These are phyloP conservation scores for Chrysina gloriosa DNA, from an alignment of 2,888 invertebrate genomes.

Conservation along the genomic window DNA sequence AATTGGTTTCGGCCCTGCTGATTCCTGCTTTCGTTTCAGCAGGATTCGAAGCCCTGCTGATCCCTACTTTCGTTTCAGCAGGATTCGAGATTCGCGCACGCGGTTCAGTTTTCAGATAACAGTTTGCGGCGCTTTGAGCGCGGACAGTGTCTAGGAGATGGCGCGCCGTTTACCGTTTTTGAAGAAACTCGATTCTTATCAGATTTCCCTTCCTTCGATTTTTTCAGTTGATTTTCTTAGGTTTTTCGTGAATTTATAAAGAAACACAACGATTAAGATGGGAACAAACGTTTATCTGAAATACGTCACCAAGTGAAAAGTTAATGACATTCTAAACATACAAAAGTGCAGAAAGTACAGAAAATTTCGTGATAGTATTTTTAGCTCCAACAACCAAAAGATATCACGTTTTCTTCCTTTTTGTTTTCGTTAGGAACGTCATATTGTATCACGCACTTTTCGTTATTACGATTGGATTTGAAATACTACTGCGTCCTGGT, in stretches of 20 bases:
- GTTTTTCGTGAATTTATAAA: too few relatives aligned
- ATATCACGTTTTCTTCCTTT: conserved; percentile 32
- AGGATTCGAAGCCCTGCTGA: not conserved
- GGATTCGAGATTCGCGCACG: conserved; percentile 9
- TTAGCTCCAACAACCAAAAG: conserved; percentile 44
- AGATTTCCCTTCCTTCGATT: too few relatives aligned
- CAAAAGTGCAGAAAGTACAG: conserved; percentile 33
- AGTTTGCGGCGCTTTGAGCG: not conserved
- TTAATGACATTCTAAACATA: conserved; percentile 34
- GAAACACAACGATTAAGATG: not conserved
- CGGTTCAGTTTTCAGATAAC: not conserved
- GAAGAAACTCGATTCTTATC: too few relatives aligned
- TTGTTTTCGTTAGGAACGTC: not conserved
- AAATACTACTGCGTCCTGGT: not conserved
- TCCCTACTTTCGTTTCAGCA: not conserved
- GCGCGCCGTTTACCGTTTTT: conserved; percentile 8
- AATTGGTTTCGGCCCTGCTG: too few relatives aligned
- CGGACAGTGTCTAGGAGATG: conserved; percentile 22
- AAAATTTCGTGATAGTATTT: conserved; percentile 28
- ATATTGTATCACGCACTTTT: conserved; percentile 17
- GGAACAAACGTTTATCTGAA: not conserved
- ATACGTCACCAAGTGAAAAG: conserved; percentile 9
- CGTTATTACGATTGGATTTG: not conserved
- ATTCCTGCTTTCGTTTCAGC: too few relatives aligned
- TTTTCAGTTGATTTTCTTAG: too few relatives aligned